Percentiles rank a stretch among this genome's conserved stretches.
Evolutionary conservation across 2,113 vertebrate genomes (phyloP).

Genomic region (Toxostoma redivivum): DNA sequence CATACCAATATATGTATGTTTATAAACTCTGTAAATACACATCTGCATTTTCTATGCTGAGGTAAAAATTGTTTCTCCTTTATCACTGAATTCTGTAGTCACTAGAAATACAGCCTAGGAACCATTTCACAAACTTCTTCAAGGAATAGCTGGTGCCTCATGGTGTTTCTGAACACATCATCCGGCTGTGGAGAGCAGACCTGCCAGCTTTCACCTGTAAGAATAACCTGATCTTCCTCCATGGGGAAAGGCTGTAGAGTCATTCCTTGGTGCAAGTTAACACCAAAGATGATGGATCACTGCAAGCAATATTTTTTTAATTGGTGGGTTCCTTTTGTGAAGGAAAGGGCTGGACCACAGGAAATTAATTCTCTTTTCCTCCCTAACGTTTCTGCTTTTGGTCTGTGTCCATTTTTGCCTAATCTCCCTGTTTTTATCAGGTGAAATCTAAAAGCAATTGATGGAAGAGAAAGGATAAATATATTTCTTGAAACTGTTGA

Average conservation of each 20-base stretch:
- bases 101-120: not conserved
- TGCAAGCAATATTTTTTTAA: not conserved
- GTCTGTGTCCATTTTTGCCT: not conserved
- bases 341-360: not conserved
- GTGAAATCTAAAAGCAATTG: not conserved
- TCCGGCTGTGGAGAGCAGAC: not conserved
- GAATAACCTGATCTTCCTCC: not conserved
- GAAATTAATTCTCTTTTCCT: not conserved
- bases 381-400: not conserved
- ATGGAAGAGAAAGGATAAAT: not conserved
- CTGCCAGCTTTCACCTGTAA: not conserved
- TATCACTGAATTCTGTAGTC: not conserved
- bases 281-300: not conserved
- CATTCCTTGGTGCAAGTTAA: not conserved
- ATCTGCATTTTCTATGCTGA: not conserved
- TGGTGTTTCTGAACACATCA: not conserved
- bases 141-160: not conserved
- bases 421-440: not conserved
- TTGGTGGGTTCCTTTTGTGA: not conserved
- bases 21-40: not conserved
- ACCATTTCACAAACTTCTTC: not conserved
- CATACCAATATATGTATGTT: not conserved
- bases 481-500: not conserved
- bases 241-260: not conserved
- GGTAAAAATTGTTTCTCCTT: not conserved